Base-by-base conservation (phyloP, 2,113 vertebrate species). In the Vulpes vulpes region DNA sequence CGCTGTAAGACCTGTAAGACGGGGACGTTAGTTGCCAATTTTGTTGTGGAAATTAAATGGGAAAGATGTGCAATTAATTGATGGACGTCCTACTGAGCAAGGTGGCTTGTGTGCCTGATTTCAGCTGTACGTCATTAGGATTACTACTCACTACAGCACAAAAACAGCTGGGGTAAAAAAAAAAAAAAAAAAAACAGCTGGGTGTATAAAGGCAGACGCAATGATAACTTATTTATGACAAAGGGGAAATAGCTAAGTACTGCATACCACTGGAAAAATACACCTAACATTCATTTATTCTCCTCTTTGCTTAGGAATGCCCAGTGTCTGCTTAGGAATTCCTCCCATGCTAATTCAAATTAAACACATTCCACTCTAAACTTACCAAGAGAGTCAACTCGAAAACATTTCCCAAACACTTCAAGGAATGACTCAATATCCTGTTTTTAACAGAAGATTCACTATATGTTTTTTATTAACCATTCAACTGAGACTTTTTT, bases 321-420 rank as follows among this genome's bases (percentile, higher is more conserved):
- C 49, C 93, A 43, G 64, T 32, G 64, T 65, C 19, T 94, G 81
- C 49, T 96, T 57, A 60, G 71, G 65, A 95, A 86, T 94, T 81
- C 32, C 85, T 97, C 19, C 25, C 94, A 90, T 87, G 51, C 79
- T 95, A 90, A 81, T 64, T 19, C 60, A 96, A 97, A 96, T 94
- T 95, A 74, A 96, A 71, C 25, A 65, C 86, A 94, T 96, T 95
- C 62, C 60, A 32, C 23, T 90, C 35, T 94, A 65, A 89, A 25
- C 74, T 96, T 83, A 80, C 90, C 95, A 27, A 90, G 92, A 92
- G 55, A 57, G 27, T 81, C 64, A 92, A 30, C 27, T 93, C 30
- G 84, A 92, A 95, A 94, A 91, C 30, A 80, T 65, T 82, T 93
- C 62, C 30, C 30, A 74, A 59, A 25, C 2, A 32, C 17, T 88